Base-by-base conservation (phyloP, 1,140 invertebrate species). In the Cotesia glomerata region DNA sequence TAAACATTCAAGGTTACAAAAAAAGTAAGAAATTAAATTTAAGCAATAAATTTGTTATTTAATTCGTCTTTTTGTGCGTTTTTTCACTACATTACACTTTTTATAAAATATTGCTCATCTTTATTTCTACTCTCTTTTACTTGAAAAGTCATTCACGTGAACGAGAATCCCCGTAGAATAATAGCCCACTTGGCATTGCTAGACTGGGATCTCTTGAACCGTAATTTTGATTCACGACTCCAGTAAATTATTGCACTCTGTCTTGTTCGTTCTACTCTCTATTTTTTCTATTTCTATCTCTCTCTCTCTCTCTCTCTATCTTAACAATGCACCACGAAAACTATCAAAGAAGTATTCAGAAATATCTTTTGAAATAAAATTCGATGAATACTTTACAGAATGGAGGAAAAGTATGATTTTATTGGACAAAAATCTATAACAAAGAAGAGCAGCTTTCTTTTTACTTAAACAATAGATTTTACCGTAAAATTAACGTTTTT, bases 181-280 rank as follows among this genome's bases (percentile, higher is more conserved):
- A 75, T 75, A 64, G 71, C 70, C 74, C 63, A 75, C 74, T 75
- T 72, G 70, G 66, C 69, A 72, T 56, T 67, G 70, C 58, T 26
- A 18, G 56, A 58, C 18, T 68, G 52, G 67, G 67, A 62, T 67
- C 59, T 72, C 65, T 72, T 65, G 65, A 63, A 62, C 74, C 58
- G 70, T 75, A 75, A 75, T 75, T 75, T 72, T 69, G 70, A 75
- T 69, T 75, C 71, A 72, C 66, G 62, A 56, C 54, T 65, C 62
- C 64, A 39, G 52, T 74, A 74, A 74, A 74, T 74, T 71, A 74
- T 65, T 73, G 56, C 49, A 64, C 35, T 45, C 39, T 32, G 61
- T 64, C 63, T 68, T 51, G 61, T 45, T 64, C 59, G 49, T 51
- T 56, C 61, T 63, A 26, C 26, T 26, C 26, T 26, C 26, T 26